phyloP scores from a whole-genome alignment of 2,113 vertebrate species.

The Thermophis baileyi region DNA sequence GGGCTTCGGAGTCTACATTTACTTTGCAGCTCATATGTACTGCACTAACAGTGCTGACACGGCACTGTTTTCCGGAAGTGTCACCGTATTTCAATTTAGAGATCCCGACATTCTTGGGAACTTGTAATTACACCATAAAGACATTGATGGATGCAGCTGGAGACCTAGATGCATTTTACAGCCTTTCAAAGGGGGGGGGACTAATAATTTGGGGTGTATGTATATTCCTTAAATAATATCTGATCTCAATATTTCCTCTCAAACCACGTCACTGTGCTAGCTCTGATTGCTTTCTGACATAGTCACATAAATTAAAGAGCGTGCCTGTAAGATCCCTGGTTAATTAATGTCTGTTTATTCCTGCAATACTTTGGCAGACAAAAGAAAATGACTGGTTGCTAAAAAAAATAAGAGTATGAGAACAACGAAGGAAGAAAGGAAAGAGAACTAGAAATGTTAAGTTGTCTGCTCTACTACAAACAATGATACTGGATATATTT shows the following conservation, averaged over 20 bases:
- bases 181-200: neutral
- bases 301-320: neutral
- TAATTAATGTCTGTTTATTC: neutral
- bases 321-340: neutral
- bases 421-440: neutral
- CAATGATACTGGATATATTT: too few relatives aligned
- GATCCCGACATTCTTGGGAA: constrained; percentile 27
- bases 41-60: constrained; percentile 45
- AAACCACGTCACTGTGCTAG: neutral
- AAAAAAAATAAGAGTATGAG: neutral
- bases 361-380: neutral
- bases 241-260: neutral
- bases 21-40: constrained; percentile 54
- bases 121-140: constrained; percentile 50
- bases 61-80: constrained; percentile 42
- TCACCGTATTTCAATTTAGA: constrained; percentile 48
- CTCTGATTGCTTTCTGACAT: neutral
- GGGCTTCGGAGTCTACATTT: constrained; percentile 41
- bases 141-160: constrained; percentile 29
- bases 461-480: neutral
- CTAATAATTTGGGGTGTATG: neutral
- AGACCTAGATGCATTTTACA: constrained; percentile 31
- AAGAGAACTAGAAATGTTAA: neutral
- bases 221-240: constrained; percentile 9
- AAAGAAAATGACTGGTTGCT: neutral